These are phyloP conservation scores for Malurus melanocephalus DNA, from an alignment of 2,113 vertebrate species.

Conservation along the genomic window DNA sequence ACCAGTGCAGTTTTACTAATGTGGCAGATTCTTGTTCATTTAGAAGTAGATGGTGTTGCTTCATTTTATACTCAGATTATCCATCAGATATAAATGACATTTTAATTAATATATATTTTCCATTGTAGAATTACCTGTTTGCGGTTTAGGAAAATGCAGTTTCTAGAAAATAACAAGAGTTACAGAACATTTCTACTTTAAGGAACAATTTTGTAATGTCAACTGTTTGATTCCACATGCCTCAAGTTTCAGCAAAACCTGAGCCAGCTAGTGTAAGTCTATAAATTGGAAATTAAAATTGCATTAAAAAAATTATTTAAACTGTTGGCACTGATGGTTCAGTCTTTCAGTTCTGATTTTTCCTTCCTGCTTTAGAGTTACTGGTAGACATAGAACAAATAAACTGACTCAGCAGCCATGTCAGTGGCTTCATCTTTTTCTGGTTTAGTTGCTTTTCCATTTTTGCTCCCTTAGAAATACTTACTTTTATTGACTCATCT, in stretches of 20 bases:
- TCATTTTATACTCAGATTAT: not conserved
- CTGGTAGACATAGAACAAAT: not conserved
- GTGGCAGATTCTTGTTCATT: not conserved
- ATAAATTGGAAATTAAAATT: not conserved
- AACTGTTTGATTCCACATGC: not conserved
- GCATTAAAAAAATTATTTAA: not conserved
- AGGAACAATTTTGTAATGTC: not conserved
- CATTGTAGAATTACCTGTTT: not conserved
- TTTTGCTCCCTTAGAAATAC: not conserved
- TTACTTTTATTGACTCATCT: not conserved
- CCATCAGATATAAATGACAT: not conserved
- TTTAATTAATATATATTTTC: not conserved
- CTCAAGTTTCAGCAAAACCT: not conserved
- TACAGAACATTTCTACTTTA: not conserved
- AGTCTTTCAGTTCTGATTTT: not conserved
- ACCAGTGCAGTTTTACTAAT: not conserved
- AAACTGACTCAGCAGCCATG: not conserved
- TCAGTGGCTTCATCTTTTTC: not conserved
- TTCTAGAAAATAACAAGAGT: not conserved
- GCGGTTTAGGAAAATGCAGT: not conserved
- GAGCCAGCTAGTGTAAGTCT: not conserved
- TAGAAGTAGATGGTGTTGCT: not conserved
- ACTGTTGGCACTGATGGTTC: not conserved
- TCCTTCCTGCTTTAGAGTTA: not conserved
- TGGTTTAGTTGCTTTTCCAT: not conserved